Conservation (phyloP, 2,113 vertebrate species). For the Anser cygnoides region DNA sequence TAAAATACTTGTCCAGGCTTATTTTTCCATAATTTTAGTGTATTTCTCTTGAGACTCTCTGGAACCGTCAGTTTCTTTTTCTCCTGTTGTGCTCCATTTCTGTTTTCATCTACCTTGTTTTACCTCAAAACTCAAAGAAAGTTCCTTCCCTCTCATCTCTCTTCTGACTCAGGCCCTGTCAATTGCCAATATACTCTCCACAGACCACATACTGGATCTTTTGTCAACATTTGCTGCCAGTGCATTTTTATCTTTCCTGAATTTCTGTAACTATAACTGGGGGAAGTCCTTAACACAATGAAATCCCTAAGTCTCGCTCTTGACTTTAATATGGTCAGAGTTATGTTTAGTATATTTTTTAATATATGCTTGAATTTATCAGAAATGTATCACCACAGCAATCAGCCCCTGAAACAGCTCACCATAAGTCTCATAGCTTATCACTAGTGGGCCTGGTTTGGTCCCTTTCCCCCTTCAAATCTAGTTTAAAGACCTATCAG, state of each 20-base stretch:
- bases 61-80: neutral
- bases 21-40: neutral
- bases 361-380: too few species aligned
- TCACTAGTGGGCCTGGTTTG: too few species aligned
- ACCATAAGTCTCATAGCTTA: too few species aligned
- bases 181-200: neutral
- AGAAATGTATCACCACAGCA: too few species aligned
- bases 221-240: neutral
- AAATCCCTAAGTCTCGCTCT: too few species aligned
- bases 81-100: neutral
- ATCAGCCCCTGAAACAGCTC: too few species aligned
- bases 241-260: neutral
- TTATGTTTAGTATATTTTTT: too few species aligned
- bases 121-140: neutral
- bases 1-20: neutral
- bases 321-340: too few species aligned
- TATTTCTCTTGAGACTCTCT: neutral
- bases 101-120: neutral
- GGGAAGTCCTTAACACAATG: too few species aligned
- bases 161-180: neutral
- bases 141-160: neutral
- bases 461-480: too few species aligned
- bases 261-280: too few species aligned
- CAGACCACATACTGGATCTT: neutral
- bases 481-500: too few species aligned